Evolutionary conservation across 2,888 invertebrate species (phyloP).

Genomic region (Trisateles emortualis): DNA sequence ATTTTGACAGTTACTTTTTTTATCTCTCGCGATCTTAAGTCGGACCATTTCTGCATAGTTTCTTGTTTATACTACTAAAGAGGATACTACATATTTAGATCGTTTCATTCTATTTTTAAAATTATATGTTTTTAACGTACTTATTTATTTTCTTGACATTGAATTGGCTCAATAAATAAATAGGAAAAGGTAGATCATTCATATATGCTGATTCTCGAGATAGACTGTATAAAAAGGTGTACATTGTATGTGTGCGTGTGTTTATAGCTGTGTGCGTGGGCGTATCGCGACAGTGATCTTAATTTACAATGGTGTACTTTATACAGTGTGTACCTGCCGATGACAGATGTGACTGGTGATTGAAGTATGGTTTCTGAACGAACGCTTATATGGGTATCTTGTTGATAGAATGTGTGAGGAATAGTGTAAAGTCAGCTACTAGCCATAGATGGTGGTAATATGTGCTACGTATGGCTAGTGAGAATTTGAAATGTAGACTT

Average conservation of each 20-base stretch:
- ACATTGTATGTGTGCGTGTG: constrained; percentile 10
- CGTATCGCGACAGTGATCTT: constrained; percentile 43
- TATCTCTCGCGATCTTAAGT: neutral
- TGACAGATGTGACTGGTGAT: constrained; percentile 39
- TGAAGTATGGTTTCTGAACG: constrained; percentile 21
- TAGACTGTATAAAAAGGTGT: constrained; percentile 39
- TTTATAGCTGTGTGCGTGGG: constrained; percentile 25
- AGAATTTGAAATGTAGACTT: no score
- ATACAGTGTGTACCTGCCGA: constrained; percentile 28
- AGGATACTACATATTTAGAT: no score
- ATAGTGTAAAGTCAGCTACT: neutral
- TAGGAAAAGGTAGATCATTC: constrained; percentile 35
- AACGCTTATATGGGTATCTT: neutral
- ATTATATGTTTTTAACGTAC: neutral
- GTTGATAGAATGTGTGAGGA: neutral
- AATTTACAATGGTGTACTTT: constrained; percentile 44
- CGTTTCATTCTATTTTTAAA: no score
- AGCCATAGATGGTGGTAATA: neutral
- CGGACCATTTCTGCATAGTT: neutral
- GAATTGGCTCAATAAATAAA: constrained; percentile 29
- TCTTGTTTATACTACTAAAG: no score
- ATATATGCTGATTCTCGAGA: constrained; percentile 34
- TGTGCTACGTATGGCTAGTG: no score
- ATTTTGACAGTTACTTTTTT: neutral
- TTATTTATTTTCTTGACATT: constrained; percentile 5